A percentile compares a stretch with the other conserved stretches of the same genome.
Evolutionary conservation across 30 jellyfish, hydroid and myxozoan species (phyloP).

Genomic region (Hydractinia symbiolongicarpus): DNA sequence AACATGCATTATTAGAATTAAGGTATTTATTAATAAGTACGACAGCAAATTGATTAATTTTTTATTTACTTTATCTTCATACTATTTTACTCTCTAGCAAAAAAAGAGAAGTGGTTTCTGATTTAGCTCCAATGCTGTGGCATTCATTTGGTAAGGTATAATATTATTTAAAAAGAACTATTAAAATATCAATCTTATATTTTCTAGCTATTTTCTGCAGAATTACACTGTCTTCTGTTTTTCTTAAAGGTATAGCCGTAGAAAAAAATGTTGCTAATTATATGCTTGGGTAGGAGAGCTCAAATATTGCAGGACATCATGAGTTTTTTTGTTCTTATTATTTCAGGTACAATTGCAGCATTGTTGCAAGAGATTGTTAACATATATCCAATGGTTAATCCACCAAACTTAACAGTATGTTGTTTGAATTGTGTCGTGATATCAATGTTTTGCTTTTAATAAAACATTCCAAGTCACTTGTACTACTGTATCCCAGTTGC

Average conservation of each 20-base stretch:
- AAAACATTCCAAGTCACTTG: neutral
- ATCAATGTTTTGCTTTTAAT: neutral
- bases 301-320: too few relatives aligned
- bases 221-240: too few relatives aligned
- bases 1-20: slow-evolving; percentile 91
- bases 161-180: neutral
- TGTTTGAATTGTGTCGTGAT: neutral
- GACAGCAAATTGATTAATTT: neutral
- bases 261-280: too few relatives aligned
- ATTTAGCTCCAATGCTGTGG: slow-evolving; percentile 98
- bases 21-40: slow-evolving; percentile 36
- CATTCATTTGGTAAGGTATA: slow-evolving; percentile 81
- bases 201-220: too few relatives aligned
- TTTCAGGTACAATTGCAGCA: slow-evolving; percentile 89
- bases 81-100: slow-evolving; percentile 38
- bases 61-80: neutral
- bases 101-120: slow-evolving; percentile 95
- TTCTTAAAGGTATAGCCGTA: neutral
- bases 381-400: slow-evolving; percentile 93
- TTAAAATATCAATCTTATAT: too few relatives aligned
- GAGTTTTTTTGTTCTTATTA: too few relatives aligned
- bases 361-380: slow-evolving; percentile 86
- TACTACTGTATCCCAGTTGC: too few relatives aligned
- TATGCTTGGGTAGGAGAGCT: too few relatives aligned
- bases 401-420: slow-evolving; percentile 87